These are phyloP conservation scores for Ciconia boyciana DNA, from an alignment of 2,113 vertebrate species.

Conservation along the genomic window DNA sequence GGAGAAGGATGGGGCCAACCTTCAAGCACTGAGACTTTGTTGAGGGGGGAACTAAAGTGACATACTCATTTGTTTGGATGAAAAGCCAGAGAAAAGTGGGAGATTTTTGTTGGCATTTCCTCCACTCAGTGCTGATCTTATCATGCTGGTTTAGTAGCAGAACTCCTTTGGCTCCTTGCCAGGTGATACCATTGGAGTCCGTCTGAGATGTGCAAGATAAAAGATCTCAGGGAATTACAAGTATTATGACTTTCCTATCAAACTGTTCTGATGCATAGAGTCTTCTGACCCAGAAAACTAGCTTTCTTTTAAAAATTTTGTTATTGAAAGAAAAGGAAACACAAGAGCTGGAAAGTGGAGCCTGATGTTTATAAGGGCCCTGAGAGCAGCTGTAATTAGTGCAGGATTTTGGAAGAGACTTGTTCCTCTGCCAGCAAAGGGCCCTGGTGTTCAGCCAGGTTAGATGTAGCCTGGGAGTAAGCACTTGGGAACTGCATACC, in stretches of 20 bases:
- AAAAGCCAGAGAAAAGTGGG: background rate
- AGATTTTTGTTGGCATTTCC: conserved; percentile 34
- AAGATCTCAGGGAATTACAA: background rate
- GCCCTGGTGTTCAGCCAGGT: conserved; percentile 19
- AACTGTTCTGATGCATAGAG: background rate
- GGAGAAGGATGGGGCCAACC: background rate
- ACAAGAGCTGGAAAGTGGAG: conserved; percentile 18
- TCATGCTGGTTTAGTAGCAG: conserved; percentile 29
- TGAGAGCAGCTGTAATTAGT: conserved; percentile 32
- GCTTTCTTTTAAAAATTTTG: background rate
- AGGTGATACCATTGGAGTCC: background rate
- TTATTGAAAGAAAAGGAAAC: conserved; percentile 8
- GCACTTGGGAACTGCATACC: background rate
- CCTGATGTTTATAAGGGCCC: conserved; percentile 19
- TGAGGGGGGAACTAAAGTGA: background rate
- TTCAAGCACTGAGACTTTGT: background rate
- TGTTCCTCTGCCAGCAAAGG: conserved; percentile 19
- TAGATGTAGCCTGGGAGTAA: background rate
- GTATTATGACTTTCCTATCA: conserved; percentile 34
- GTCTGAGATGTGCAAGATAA: background rate
- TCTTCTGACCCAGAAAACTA: conserved; percentile 3
- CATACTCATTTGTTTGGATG: background rate
- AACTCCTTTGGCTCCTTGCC: conserved; percentile 21
- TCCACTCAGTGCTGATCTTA: conserved; percentile 29
- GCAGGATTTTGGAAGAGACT: conserved; percentile 17